A percentile compares a stretch with the other conserved stretches of the same genome.
phyloP scores from a whole-genome alignment of 2,113 vertebrate genomes.

The Cettia cetti region DNA sequence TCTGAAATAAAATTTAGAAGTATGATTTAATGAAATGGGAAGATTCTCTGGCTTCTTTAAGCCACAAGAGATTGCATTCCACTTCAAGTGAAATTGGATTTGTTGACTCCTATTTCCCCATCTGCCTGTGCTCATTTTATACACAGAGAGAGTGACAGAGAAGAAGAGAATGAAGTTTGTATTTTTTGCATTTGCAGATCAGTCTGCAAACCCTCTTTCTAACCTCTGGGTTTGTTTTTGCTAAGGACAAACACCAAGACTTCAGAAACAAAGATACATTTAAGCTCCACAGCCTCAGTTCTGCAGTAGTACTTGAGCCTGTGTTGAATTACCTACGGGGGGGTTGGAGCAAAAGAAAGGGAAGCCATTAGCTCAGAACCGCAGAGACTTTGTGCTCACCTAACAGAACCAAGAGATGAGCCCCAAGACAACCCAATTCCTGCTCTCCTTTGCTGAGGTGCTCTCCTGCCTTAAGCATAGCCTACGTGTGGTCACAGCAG shows the following conservation, averaged over 20 bases:
- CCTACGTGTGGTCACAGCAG: rapidly evolving
- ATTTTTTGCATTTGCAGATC: neutral
- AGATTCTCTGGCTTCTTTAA: neutral
- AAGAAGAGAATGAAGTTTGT: too few species aligned
- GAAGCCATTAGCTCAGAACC: neutral
- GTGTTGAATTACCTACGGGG: neutral
- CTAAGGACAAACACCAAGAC: neutral
- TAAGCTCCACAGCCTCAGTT: neutral
- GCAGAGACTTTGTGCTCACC: neutral
- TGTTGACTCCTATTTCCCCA: neutral
- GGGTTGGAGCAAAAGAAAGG: neutral
- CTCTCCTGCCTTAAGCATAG: rapidly evolving
- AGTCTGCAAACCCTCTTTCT: neutral
- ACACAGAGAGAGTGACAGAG: neutral
- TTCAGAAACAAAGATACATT: neutral
- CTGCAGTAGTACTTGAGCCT: neutral
- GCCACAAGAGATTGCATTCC: neutral
- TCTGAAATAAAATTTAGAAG: neutral
- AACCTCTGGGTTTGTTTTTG: neutral
- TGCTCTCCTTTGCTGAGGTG: neutral
- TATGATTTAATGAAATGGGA: neutral
- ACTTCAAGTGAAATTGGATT: neutral
- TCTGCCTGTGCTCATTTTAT: neutral
- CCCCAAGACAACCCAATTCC: neutral
- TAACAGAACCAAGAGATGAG: neutral